Evolutionary conservation across 2,888 invertebrate genomes (phyloP).

Genomic region (Dioctria linearis): DNA sequence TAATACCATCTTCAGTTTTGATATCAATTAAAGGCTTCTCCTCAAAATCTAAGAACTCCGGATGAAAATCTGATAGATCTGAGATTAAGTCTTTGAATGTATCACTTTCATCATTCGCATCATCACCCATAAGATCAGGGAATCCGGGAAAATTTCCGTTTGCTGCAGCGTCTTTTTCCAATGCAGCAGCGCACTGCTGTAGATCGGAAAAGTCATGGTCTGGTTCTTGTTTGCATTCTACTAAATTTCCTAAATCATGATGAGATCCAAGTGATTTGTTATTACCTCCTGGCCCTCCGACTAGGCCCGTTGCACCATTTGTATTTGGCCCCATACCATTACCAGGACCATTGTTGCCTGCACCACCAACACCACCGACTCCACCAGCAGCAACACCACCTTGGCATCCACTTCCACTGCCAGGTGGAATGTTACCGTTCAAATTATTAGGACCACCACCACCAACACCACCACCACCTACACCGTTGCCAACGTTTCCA

Average conservation of each 20-base stretch:
- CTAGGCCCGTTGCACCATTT: constrained; percentile 55
- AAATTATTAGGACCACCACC: constrained; percentile 56
- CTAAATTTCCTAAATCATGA: constrained; percentile 76
- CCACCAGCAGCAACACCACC: background rate
- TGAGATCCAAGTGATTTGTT: constrained; percentile 71
- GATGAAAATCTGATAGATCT: constrained; percentile 86
- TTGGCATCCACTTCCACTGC: constrained; percentile 61
- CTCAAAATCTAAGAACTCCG: constrained; percentile 90
- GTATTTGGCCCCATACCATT: constrained; percentile 65
- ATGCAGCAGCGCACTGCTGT: constrained; percentile 86
- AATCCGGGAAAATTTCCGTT: constrained; percentile 84
- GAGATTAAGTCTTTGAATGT: constrained; percentile 90
- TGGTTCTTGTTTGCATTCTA: constrained; percentile 89
- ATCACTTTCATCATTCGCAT: constrained; percentile 84
- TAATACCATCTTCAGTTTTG: constrained; percentile 70
- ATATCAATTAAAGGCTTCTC: constrained; percentile 70
- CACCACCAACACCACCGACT: constrained; percentile 63
- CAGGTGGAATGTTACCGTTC: constrained; percentile 52
- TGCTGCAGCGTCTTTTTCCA: constrained; percentile 86
- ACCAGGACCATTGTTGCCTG: constrained; percentile 62
- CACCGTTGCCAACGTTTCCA: constrained; percentile 55
- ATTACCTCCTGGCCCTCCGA: constrained; percentile 72
- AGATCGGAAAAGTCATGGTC: constrained; percentile 90
- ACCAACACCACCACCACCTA: constrained; percentile 60
- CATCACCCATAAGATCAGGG: constrained; percentile 87